Conservation (phyloP, 2,113 vertebrate genomes). For the Capricornis sumatraensis region DNA sequence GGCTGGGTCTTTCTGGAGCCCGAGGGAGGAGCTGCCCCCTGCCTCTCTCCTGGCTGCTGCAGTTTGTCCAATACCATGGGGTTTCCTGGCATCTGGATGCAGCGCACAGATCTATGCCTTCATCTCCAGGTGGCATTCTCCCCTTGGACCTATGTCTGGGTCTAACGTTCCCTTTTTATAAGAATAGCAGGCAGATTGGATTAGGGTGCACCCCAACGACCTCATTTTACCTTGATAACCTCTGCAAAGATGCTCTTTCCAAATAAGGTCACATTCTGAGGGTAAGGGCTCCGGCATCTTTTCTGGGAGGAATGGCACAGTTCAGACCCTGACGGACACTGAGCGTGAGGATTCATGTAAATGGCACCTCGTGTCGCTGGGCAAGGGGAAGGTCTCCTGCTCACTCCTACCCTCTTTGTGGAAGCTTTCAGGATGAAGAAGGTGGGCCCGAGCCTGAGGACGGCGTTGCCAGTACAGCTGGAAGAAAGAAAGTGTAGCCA, state of each 20-base stretch:
- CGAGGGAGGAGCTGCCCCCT: neutral
- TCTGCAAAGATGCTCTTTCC: neutral
- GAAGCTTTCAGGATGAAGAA: neutral
- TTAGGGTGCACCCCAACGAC: neutral
- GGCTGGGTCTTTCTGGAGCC: neutral
- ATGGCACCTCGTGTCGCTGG: neutral
- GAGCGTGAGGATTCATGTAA: neutral
- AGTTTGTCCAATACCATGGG: neutral
- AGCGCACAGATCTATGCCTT: neutral
- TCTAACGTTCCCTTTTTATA: neutral
- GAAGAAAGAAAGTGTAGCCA: slow-evolving; percentile 80
- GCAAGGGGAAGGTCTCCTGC: neutral
- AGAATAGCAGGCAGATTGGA: neutral
- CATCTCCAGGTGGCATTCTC: rapidly evolving
- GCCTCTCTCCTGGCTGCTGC: neutral
- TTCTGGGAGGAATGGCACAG: too few species aligned
- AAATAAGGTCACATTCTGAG: neutral
- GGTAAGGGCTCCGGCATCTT: neutral
- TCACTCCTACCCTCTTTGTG: neutral
- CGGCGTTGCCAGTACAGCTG: slow-evolving; percentile 21
- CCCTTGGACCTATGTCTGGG: neutral
- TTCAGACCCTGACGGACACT: neutral
- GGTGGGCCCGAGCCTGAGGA: neutral
- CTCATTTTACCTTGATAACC: neutral
- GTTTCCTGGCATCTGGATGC: too few species aligned